A percentile compares a stretch with the other conserved stretches of the same genome.
These are phyloP conservation scores for Garra rufa DNA, from an alignment of 2,113 vertebrate species.

Conservation along the genomic window DNA sequence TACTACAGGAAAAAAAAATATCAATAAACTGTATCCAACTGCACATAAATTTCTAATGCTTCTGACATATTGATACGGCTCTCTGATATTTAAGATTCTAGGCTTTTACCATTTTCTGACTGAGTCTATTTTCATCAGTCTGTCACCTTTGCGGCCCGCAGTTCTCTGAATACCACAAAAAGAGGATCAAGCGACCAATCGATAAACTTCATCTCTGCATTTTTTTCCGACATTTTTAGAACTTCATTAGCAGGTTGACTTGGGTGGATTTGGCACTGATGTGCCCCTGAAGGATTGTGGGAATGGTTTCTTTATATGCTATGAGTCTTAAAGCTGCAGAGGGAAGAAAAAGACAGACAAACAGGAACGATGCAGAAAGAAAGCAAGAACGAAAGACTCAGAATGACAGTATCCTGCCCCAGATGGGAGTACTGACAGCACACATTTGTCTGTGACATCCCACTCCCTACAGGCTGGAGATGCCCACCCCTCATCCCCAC, in stretches of 20 bases:
- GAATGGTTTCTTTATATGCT: slow-evolving; percentile 19
- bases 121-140: slow-evolving; percentile 42
- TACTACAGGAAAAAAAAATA: background rate
- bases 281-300: slow-evolving; percentile 24
- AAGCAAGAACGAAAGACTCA: background rate
- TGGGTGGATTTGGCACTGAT: slow-evolving; percentile 38
- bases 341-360: background rate
- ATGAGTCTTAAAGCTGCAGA: background rate
- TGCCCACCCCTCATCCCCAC: slow-evolving; percentile 1
- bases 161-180: slow-evolving; percentile 22
- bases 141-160: background rate
- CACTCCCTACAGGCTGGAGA: background rate
- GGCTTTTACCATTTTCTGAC: background rate
- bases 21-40: slow-evolving; percentile 24
- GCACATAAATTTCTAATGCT: slow-evolving; percentile 13
- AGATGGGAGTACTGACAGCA: slow-evolving; percentile 52
- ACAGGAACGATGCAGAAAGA: background rate
- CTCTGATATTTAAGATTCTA: slow-evolving; percentile 45
- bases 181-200: slow-evolving; percentile 38
- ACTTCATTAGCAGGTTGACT: slow-evolving; percentile 48
- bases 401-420: slow-evolving; percentile 29
- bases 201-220: slow-evolving; percentile 51
- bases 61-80: slow-evolving; percentile 34
- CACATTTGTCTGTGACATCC: slow-evolving; percentile 57
- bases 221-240: slow-evolving; percentile 43